Percentiles rank a stretch among this genome's conserved stretches.
phyloP scores from a whole-genome alignment of 2,113 vertebrate genomes.

The Limanda limanda region DNA sequence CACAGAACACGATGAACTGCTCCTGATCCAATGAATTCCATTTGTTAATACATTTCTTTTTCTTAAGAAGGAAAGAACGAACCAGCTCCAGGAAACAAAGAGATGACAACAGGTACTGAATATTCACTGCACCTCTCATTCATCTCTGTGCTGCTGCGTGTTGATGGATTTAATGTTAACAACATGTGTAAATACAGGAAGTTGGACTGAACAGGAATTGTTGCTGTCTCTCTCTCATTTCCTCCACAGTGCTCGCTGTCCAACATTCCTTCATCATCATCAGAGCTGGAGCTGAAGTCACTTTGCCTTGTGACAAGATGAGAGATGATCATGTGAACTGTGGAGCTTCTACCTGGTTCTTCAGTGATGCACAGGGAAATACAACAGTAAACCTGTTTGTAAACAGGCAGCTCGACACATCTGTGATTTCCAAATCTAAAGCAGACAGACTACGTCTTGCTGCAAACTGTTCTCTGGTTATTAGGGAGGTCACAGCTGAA shows the following conservation, averaged over 20 bases:
- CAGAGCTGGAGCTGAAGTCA: conserved; percentile 9
- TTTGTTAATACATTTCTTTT: background rate
- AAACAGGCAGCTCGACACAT: no score
- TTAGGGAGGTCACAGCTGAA: background rate
- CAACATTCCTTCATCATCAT: background rate
- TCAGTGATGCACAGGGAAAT: fast-evolving
- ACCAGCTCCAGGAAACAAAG: no score
- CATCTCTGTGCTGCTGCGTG: background rate
- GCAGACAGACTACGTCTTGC: conserved; percentile 5
- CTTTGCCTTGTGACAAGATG: background rate
- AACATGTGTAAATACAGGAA: background rate
- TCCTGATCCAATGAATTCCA: no score
- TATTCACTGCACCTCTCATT: background rate
- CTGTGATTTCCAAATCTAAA: no score
- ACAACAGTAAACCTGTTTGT: no score
- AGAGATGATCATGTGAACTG: background rate
- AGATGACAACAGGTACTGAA: background rate
- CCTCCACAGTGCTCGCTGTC: background rate
- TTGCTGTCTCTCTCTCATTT: background rate
- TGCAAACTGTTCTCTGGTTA: conserved; percentile 16
- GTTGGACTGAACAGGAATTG: background rate
- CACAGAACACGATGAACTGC: background rate
- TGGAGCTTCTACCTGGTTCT: background rate
- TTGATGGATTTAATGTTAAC: no score
- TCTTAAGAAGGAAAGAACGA: no score